Evolutionary conservation across 2,113 vertebrate genomes (phyloP), one percentile per base, ranked within the genome.

Genomic region (Notothenia coriiceps): DNA sequence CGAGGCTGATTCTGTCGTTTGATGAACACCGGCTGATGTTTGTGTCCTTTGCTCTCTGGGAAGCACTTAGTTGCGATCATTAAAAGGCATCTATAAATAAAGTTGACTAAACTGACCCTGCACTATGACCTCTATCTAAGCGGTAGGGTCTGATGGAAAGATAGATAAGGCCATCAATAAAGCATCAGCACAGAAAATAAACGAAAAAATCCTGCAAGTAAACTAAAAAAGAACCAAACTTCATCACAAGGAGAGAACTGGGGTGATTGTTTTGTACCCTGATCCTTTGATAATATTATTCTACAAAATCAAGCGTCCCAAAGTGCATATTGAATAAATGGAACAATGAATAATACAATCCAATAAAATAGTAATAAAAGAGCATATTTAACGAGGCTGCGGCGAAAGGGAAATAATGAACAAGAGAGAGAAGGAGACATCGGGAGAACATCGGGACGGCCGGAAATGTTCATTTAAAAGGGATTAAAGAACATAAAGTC

Each of bases 1-100:
- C 0, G n/a, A 11, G 56, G 65, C 25, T 10, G 35, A 22, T 1
- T 25, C 35, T 6, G 78, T 17, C 40, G 49, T 49, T 8, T 49
- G 64, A 17, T 15, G 1, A 47, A 50, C 22, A 17, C 2, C 12
- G 15, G 35, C 12, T 6, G 60, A 68, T 11, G 52, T 35, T 20
- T 44, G 7, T 50, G 64, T 35, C 65, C 43, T 29, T 20, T 52
- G 50, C 18, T 68, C 51, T 64, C 59, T 40, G 50, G 0, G n/a
- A 70, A 70, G 83, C 85, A 78, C 80, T 85, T 79, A 82, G 82
- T 1, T 51, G 60, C 20, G 12, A 59, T 89, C 74, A 83, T 69
- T 86, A 0, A 91, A 88, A 77, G 33, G 79, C 50, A 54, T 80
- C 83, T 77, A 76, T 72, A 82, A 88, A 87, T 74, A 86, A 70